phyloP scores from a whole-genome alignment of 2,797 vertebrate genomes.

The Amazona finschi region DNA sequence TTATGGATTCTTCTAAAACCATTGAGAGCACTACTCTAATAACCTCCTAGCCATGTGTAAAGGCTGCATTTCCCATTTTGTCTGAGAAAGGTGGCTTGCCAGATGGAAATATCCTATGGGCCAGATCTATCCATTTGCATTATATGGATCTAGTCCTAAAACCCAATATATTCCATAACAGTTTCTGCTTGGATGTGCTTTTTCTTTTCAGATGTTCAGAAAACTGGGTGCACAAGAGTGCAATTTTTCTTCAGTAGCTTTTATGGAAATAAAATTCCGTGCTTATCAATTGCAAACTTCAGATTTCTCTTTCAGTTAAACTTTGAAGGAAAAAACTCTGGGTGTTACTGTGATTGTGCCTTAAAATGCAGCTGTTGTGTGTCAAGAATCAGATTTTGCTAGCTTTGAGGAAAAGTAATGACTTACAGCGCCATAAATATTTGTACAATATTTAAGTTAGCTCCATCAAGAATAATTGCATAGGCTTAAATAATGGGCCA shows the following conservation, averaged over 20 bases:
- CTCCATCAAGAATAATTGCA: neutral
- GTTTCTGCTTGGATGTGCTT: neutral
- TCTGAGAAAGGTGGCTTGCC: neutral
- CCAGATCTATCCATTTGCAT: neutral
- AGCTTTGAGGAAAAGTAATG: neutral
- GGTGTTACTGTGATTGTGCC: neutral
- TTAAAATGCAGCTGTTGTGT: neutral
- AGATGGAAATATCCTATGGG: neutral
- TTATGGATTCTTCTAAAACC: neutral
- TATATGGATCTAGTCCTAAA: neutral
- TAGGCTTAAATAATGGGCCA: neutral
- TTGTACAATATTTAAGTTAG: neutral
- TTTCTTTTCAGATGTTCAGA: neutral
- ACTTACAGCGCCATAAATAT: neutral
- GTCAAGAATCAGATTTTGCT: neutral
- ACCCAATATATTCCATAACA: neutral
- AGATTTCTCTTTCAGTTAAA: neutral
- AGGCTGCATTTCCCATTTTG: neutral
- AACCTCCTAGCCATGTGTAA: neutral
- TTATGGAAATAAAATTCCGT: neutral
- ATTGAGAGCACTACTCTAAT: neutral
- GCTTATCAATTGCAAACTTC: neutral
- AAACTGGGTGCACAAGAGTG: neutral
- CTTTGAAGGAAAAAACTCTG: neutral
- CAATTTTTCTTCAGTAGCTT: neutral